Evolutionary conservation across 2,113 vertebrate species (phyloP).

Genomic region (Budorcas taxicolor): DNA sequence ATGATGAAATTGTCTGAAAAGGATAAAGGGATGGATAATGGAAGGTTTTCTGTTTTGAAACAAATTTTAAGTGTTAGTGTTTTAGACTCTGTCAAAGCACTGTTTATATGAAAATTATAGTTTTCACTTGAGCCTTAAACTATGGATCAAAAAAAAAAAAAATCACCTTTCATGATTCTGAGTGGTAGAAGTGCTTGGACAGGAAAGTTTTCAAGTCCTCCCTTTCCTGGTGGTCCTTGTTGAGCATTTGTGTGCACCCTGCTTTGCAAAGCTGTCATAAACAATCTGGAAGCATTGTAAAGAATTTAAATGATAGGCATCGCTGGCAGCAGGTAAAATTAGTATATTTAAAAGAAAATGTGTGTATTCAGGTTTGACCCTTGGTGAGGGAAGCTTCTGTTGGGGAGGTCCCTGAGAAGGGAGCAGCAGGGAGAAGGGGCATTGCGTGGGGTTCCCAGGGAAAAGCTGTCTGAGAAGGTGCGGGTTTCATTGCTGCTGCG

Average conservation of each 20-base stretch:
- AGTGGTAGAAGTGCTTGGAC: background rate
- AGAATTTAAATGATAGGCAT: background rate
- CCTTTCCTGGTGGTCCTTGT: background rate
- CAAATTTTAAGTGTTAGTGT: background rate
- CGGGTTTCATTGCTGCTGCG: background rate
- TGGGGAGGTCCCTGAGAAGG: accelerated
- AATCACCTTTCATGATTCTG: background rate
- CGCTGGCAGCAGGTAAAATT: background rate
- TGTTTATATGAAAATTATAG: background rate
- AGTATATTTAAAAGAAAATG: background rate
- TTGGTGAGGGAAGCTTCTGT: background rate
- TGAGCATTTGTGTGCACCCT: background rate
- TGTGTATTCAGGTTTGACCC: background rate
- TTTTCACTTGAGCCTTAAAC: background rate
- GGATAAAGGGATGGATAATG: background rate
- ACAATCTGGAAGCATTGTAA: background rate
- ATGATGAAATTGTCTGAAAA: background rate
- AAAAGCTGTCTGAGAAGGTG: background rate
- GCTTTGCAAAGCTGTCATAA: background rate
- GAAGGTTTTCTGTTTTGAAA: background rate
- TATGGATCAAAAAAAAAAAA: background rate
- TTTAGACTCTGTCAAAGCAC: background rate
- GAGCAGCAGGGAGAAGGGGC: accelerated
- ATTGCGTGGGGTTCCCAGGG: background rate
- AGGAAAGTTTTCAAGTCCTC: background rate